Base-by-base conservation (phyloP, 2,888 invertebrate species). In the Erannis defoliaria region DNA sequence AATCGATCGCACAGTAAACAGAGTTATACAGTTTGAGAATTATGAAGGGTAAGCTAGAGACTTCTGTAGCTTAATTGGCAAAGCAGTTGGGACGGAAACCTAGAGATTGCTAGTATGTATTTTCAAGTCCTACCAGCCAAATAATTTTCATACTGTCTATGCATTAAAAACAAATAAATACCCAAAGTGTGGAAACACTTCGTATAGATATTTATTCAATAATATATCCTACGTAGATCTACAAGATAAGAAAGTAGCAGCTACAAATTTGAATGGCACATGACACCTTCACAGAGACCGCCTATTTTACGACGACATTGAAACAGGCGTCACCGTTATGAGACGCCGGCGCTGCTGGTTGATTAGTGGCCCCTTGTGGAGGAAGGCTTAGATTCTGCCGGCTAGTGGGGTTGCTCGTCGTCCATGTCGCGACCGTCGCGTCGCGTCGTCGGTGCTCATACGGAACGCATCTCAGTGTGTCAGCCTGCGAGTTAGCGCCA, bases 391-490 rank as follows among this genome's bases (percentile, higher is more conserved):
- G 57, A 59, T 58, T 49, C 54, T 38, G 35, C 71, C 60, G 73
- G 72, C 76, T 81, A 89, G 87, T 85, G 87, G 86, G 89, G 89
- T 82, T 70, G 71, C 74, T 78, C 74, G 77, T 78, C n/a, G 82
- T 76, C 78, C 82, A 81, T 86, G 88, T 83, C 86, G 85, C 84
- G 86, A 84, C 71, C 70, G n/a, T n/a, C n/a, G n/a, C n/a, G n/a
- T n/a, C n/a, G n/a, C n/a, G 79, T 72, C 71, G 78, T 78, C 71
- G 74, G 78, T 74, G 66, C 66, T 65, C 69, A 71, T 68, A 71
- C 68, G 63, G 65, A 71, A 70, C 79, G 77, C 82, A 84, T 85
- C 86, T 89, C 89, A 89, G 90, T 89, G 81, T 84, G 83, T 77
- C 51, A 18, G 84, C 79, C 75, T 75, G 81, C 77, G 81, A 82